phyloP scores from a whole-genome alignment of 2,888 invertebrate genomes.

The Hemithea aestivaria region DNA sequence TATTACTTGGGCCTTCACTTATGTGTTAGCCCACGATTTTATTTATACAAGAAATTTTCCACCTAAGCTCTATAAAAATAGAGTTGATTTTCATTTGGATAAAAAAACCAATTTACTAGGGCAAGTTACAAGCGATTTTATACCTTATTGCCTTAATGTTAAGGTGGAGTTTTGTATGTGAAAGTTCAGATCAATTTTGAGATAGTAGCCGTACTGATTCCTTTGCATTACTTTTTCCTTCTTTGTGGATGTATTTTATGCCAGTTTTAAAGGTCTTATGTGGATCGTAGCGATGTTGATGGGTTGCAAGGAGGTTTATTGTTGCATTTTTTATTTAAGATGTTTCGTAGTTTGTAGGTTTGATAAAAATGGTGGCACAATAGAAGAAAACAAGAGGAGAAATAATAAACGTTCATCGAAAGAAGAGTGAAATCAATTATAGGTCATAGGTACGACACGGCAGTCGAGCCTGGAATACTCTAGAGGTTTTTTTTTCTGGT shows the following conservation, averaged over 20 bases:
- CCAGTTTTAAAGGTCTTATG: slow-evolving; percentile 71
- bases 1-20: slow-evolving; percentile 77
- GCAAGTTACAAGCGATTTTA: slow-evolving; percentile 8
- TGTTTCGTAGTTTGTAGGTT: too few relatives aligned
- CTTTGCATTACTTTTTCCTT: slow-evolving; percentile 77
- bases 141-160: slow-evolving; percentile 7
- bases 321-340: slow-evolving; percentile 26
- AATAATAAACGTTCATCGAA: too few relatives aligned
- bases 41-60: slow-evolving; percentile 35
- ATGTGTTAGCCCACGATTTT: slow-evolving; percentile 63
- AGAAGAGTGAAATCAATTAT: too few relatives aligned
- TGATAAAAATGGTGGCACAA: too few relatives aligned
- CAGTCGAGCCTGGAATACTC: too few relatives aligned
- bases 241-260: slow-evolving; percentile 75
- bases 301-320: slow-evolving; percentile 32
- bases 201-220: slow-evolving; percentile 77
- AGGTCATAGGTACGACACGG: too few relatives aligned
- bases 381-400: too few relatives aligned
- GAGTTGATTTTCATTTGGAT: slow-evolving; percentile 26
- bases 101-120: slow-evolving; percentile 28
- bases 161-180: slow-evolving; percentile 38
- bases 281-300: slow-evolving; percentile 50
- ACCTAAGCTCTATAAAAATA: slow-evolving; percentile 26
- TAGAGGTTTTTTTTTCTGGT: too few relatives aligned
- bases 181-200: slow-evolving; percentile 66